Evolutionary conservation across 1,140 invertebrate genomes (phyloP), one percentile per base, ranked within the genome.

Genomic region (Steinernema feltiae): DNA sequence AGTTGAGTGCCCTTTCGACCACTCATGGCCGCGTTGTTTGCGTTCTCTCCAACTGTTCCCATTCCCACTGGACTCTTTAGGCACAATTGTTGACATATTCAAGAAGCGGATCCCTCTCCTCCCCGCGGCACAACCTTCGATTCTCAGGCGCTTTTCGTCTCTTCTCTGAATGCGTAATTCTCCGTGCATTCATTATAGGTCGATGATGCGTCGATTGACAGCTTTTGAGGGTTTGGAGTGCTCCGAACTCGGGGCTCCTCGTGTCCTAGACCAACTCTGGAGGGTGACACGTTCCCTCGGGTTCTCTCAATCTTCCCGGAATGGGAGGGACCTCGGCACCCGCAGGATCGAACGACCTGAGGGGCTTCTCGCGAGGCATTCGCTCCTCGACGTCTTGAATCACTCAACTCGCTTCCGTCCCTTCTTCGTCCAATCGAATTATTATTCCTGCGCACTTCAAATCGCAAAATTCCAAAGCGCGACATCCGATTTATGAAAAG

Each of bases 401-500:
- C 53, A n/a, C 53, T 41, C 35, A 41, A 41, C 35, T 41, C 35
- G n/a, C n/a, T n/a, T n/a, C n/a, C n/a, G 35, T 41, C 35, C 7
- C 18, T 41, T 41, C 35, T 18, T 7, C 15, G 15, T 15, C 53
- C 53, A 63, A 63, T 63, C 53, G 53, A 63, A 63, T 63, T 63
- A 63, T 63, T 63, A 63, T 27, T 15, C 53, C 24, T 21, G 24
- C 53, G 24, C 53, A 63, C 53, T 63, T 63, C 53, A 63, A 27
- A 63, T 63, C 53, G 53, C 24, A 12, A 63, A 63, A 63, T 63
- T 63, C 53, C 7, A 63, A 63, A 63, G 24, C 7, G 15, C 53
- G 24, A 63, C 53, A 63, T 63, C 53, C 53, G 53, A 63, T 63
- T 63, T 63, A 63, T 63, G 53, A 63, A 63, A 63, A 63, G 53